Base-by-base conservation (phyloP, 2,888 invertebrate species). In the Caenorhabditis zanzibari region DNA sequence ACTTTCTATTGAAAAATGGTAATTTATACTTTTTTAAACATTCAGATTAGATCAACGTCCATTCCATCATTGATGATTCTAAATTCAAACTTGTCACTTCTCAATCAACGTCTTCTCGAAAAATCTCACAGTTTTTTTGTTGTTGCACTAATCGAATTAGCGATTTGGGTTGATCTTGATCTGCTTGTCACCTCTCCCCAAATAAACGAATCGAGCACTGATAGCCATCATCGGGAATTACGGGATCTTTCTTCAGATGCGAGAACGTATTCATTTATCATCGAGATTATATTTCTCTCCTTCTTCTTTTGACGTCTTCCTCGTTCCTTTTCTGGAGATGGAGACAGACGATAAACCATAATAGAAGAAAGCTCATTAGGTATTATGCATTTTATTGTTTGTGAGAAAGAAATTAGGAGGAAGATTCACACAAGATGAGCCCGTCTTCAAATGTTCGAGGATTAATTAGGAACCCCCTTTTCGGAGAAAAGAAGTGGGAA, bases 381-480 rank as follows among this genome's bases (percentile, higher is more conserved):
- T 72, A 61, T 72, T 72, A 80, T 81, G 68, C 61, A 77, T 77
- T 68, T 68, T 72, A 81, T 81, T 81, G 80, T 73, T 81, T 73
- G 73, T 81, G 80, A 68, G 80, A 81, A 68, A 68, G 73, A 80
- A 68, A 68, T 68, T 61, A 16, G 52, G 52, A 26, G 24, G 26
- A 54, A 61, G 38, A 68, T 66, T 68, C 47, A n/a, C 47, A n/a
- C 52, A 61, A 44, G 76, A 77, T 77, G 76, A 77, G 76, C 68
- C 59, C 35, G 10, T 44, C 44, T 52, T 61, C 47, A 19, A 47
- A 41, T 47, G 16, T 64, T 47, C 9, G 6, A 59, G 63, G 73
- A 73, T 80, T 80, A 73, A 80, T 72, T 72, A 79, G 38, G 47
- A 58, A 72, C 66, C 38, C 38, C 38, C 38, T 6, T 4, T 32